These are phyloP conservation scores for Chiloscyllium plagiosum DNA, from an alignment of 2,113 vertebrate genomes.

Conservation along the genomic window DNA sequence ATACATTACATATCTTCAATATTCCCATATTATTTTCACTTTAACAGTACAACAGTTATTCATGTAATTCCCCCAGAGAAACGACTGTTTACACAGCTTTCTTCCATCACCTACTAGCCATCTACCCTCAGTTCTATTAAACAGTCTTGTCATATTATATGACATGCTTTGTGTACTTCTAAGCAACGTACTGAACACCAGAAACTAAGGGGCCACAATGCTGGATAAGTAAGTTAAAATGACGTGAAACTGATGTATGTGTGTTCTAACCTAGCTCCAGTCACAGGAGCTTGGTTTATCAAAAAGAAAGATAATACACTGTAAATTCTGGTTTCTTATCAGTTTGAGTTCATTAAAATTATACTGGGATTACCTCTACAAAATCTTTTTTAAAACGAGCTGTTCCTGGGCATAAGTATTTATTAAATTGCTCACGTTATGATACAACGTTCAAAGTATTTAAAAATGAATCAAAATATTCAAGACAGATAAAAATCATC, in stretches of 20 bases:
- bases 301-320: constrained; percentile 51
- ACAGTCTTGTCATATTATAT: constrained; percentile 54
- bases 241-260: neutral
- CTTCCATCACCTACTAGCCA: constrained; percentile 41
- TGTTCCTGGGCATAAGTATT: constrained; percentile 57
- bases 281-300: constrained; percentile 47
- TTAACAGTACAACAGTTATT: constrained; percentile 31
- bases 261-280: neutral
- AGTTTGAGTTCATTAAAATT: constrained; percentile 55
- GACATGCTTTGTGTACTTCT: neutral
- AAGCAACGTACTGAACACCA: neutral
- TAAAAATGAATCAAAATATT: constrained; percentile 57
- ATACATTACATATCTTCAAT: constrained; percentile 17
- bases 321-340: constrained; percentile 61
- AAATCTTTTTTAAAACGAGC: constrained; percentile 60
- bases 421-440: constrained; percentile 54
- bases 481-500: constrained; percentile 44
- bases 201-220: neutral
- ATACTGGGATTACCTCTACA: constrained; percentile 57
- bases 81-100: constrained; percentile 65
- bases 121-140: constrained; percentile 52
- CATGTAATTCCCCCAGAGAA: constrained; percentile 45
- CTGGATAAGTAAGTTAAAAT: neutral
- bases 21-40: constrained; percentile 21
- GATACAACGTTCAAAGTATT: constrained; percentile 53